Evolutionary conservation across 2,113 vertebrate genomes (phyloP).

Genomic region (Motacilla alba): DNA sequence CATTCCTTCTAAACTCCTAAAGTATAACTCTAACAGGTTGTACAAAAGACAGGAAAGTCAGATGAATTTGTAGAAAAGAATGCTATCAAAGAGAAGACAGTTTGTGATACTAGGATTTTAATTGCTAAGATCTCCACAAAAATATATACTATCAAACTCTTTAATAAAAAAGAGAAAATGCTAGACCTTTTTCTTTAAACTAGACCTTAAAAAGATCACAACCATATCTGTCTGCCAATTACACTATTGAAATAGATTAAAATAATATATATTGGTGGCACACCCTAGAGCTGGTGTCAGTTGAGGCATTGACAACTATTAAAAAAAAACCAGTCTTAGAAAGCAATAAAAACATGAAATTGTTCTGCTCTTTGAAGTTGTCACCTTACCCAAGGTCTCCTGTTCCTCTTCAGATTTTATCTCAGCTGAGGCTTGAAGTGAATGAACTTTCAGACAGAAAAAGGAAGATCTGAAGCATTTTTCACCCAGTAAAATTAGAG

Average conservation of each 20-base stretch:
- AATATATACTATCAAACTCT: neutral
- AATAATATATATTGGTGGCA: neutral
- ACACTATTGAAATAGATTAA: accelerated
- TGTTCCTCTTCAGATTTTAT: neutral
- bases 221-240: neutral
- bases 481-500: neutral
- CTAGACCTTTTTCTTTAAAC: neutral
- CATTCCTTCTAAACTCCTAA: neutral
- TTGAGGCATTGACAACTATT: neutral
- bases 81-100: neutral
- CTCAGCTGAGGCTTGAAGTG: neutral
- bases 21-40: neutral
- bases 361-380: neutral
- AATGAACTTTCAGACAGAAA: neutral
- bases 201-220: neutral
- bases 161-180: neutral
- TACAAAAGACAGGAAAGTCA: neutral
- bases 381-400: neutral
- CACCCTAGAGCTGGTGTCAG: neutral
- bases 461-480: neutral
- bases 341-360: neutral
- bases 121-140: neutral
- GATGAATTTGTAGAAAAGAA: neutral
- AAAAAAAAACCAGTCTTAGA: neutral
- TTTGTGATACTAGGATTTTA: neutral